A percentile compares a stretch with the other conserved stretches of the same genome.
These are phyloP conservation scores for Mergus octosetaceus DNA, from an alignment of 2,797 vertebrate species.

Conservation along the genomic window DNA sequence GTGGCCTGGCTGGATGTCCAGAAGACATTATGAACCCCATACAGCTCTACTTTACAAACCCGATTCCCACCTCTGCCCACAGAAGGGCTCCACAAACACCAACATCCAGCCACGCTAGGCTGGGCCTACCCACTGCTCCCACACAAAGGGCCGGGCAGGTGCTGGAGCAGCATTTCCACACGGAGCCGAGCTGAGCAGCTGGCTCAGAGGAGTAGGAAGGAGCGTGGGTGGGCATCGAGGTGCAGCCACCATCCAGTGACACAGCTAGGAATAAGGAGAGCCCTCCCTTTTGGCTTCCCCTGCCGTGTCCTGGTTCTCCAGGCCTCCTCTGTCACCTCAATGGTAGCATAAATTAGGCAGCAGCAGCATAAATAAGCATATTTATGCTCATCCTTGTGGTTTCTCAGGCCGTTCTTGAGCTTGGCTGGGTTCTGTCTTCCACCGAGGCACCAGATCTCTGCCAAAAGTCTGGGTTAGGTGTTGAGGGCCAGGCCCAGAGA, in stretches of 20 bases:
- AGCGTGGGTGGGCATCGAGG: neutral
- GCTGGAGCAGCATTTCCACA: neutral
- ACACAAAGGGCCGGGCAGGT: neutral
- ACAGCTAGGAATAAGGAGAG: slow-evolving; percentile 6
- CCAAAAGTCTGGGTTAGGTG: too few relatives aligned
- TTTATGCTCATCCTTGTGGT: too few relatives aligned
- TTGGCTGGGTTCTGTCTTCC: too few relatives aligned
- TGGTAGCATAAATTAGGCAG: too few relatives aligned
- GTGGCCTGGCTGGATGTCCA: neutral
- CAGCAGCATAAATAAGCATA: too few relatives aligned
- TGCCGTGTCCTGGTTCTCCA: neutral
- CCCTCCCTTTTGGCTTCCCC: neutral
- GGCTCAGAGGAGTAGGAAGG: slow-evolving; percentile 17
- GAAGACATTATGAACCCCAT: neutral
- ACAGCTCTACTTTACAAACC: neutral
- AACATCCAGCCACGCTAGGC: neutral
- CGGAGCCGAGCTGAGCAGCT: neutral
- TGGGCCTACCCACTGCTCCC: too few relatives aligned
- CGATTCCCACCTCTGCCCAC: neutral
- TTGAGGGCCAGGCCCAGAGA: too few relatives aligned
- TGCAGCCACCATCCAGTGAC: neutral
- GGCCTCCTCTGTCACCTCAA: neutral
- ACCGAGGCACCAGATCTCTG: too few relatives aligned
- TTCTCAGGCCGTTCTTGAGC: too few relatives aligned
- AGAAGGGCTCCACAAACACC: neutral